Percentiles rank a stretch among this genome's conserved stretches.
phyloP scores from a whole-genome alignment of 2,888 invertebrate species.

The Cataglyphis rosenhaueri region DNA sequence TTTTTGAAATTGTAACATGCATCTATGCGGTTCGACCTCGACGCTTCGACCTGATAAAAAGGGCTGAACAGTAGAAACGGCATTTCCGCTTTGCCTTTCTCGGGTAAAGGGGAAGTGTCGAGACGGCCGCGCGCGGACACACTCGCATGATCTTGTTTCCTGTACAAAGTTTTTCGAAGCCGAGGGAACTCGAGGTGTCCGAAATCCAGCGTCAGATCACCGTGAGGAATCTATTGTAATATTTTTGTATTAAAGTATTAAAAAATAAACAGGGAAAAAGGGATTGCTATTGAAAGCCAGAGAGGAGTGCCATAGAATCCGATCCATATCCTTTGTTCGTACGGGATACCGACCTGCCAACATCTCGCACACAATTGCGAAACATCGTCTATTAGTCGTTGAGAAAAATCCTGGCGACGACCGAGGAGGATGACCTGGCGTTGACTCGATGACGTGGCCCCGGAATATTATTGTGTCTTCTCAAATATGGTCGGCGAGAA shows the following conservation, averaged over 20 bases:
- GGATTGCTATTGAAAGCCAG: not conserved
- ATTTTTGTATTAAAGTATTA: constrained; percentile 6
- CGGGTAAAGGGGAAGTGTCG: constrained; percentile 19
- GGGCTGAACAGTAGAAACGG: constrained; percentile 39
- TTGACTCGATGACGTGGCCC: constrained; percentile 45
- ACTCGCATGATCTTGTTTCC: constrained; percentile 48
- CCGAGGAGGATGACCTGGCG: not conserved
- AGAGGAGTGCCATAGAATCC: constrained; percentile 19
- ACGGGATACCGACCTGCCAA: not conserved
- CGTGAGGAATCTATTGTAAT: constrained; percentile 3
- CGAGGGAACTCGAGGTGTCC: constrained; percentile 21
- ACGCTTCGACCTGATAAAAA: constrained; percentile 27
- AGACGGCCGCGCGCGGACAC: constrained; percentile 18
- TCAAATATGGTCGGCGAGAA: constrained; percentile 1
- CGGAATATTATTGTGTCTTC: constrained; percentile 19
- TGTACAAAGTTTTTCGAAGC: constrained; percentile 38
- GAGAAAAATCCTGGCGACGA: constrained; percentile 10
- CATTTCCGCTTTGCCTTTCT: constrained; percentile 45
- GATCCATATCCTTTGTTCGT: constrained; percentile 10
- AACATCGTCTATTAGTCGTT: constrained; percentile 3
- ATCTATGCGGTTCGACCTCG: not conserved
- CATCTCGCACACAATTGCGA: constrained; percentile 20
- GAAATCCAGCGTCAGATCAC: constrained; percentile 34
- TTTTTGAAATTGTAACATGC: not conserved
- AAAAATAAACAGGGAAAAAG: not conserved